phyloP scores from a whole-genome alignment of 2,888 invertebrate species.

The Invenusta paracnida region DNA sequence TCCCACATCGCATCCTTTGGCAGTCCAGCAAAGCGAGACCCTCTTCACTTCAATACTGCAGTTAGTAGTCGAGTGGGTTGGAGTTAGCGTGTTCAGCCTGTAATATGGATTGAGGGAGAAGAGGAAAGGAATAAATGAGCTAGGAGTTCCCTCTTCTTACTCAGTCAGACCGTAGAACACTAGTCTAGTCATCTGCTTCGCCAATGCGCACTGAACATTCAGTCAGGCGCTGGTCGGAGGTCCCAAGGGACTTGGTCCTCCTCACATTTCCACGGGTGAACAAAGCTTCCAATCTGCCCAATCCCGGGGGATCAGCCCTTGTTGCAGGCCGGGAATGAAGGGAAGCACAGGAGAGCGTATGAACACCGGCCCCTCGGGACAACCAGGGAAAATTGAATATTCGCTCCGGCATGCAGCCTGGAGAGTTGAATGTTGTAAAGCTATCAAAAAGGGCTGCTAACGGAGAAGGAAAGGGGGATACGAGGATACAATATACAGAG shows the following conservation, averaged over 20 bases:
- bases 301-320: background rate
- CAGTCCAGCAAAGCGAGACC: background rate
- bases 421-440: constrained; percentile 21
- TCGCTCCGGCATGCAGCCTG: constrained; percentile 4
- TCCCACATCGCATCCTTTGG: background rate
- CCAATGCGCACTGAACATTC: background rate
- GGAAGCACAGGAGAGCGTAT: background rate
- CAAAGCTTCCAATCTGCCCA: constrained; percentile 26
- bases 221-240: constrained; percentile 10
- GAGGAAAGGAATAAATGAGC: background rate
- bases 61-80: too few species aligned
- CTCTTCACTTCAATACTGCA: too few species aligned
- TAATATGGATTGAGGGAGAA: too few species aligned
- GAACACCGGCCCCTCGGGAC: background rate
- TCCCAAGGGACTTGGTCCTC: constrained; percentile 21
- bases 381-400: constrained; percentile 1
- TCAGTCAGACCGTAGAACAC: too few species aligned
- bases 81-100: too few species aligned
- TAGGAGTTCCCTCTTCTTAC: background rate
- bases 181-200: too few species aligned
- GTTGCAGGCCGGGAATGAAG: constrained; percentile 15
- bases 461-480: background rate
- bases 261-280: constrained; percentile 29
- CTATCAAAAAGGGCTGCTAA: constrained; percentile 25
- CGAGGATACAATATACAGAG: background rate